Conservation (phyloP, 2,113 vertebrate genomes). For the Amblyornis subalaris region DNA sequence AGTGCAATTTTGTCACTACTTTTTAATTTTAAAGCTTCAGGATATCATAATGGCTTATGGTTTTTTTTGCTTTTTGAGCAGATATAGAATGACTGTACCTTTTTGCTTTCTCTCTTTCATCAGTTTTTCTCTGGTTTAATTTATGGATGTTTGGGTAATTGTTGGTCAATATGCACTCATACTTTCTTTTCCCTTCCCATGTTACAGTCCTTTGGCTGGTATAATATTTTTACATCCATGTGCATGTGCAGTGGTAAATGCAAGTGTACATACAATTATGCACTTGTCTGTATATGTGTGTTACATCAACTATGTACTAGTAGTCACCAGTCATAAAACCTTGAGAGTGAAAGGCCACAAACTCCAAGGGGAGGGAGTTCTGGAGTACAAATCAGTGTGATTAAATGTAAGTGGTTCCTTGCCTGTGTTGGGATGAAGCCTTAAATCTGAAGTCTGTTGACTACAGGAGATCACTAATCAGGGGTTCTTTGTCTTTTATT, state of each 20-base stretch:
- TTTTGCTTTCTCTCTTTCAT: background rate
- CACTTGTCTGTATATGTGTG: accelerated
- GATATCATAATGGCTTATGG: background rate
- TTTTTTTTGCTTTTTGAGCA: background rate
- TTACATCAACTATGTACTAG: accelerated
- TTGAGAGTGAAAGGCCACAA: background rate
- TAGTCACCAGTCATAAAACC: background rate
- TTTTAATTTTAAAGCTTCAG: background rate
- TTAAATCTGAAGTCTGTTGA: background rate
- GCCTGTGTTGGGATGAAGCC: background rate
- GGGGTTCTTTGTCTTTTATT: background rate
- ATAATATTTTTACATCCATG: background rate
- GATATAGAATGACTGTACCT: background rate
- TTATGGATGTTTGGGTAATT: background rate
- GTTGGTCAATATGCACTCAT: accelerated
- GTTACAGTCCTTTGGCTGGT: background rate
- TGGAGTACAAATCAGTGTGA: background rate
- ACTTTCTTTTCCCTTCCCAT: background rate
- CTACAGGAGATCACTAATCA: background rate
- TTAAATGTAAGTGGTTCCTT: background rate
- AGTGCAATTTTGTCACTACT: background rate
- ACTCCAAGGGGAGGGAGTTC: background rate
- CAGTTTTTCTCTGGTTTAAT: background rate
- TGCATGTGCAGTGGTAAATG: background rate
- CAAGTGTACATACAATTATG: accelerated